Conservation (phyloP, 2,797 vertebrate genomes). For the Cephalopachus bancanus region DNA sequence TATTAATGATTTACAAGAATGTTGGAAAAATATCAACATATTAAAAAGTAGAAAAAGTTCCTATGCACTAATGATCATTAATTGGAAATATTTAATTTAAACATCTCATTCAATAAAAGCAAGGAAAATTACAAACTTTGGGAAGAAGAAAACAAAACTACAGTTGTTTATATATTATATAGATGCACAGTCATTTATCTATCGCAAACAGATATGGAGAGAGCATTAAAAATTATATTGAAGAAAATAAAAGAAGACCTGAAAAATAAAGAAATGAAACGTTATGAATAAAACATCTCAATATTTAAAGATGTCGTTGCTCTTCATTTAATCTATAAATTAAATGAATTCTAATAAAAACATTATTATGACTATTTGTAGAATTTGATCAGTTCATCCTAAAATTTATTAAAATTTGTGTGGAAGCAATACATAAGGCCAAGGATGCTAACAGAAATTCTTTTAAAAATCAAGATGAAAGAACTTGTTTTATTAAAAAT, state of each 20-base stretch:
- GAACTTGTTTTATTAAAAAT: neutral
- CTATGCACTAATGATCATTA: neutral
- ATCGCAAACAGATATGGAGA: neutral
- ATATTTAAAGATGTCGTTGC: neutral
- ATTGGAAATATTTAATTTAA: neutral
- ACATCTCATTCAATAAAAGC: neutral
- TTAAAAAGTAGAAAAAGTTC: neutral
- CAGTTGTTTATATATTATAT: no score
- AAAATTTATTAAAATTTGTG: neutral
- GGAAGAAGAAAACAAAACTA: no score
- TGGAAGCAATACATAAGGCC: neutral
- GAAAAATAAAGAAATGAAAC: neutral
- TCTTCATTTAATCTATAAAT: neutral
- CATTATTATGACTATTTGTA: neutral
- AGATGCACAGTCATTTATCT: neutral
- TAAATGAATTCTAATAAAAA: neutral
- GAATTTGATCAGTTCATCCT: neutral
- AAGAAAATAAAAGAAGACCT: neutral
- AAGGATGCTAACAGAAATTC: neutral
- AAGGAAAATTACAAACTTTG: neutral
- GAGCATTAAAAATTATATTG: neutral
- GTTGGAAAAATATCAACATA: neutral
- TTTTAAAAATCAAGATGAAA: neutral
- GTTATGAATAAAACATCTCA: neutral
- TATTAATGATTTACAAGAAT: neutral